A percentile compares a stretch with the other conserved stretches of the same genome.
These are phyloP conservation scores for Monochamus saltuarius DNA, from an alignment of 1,140 invertebrate genomes.

Conservation along the genomic window DNA sequence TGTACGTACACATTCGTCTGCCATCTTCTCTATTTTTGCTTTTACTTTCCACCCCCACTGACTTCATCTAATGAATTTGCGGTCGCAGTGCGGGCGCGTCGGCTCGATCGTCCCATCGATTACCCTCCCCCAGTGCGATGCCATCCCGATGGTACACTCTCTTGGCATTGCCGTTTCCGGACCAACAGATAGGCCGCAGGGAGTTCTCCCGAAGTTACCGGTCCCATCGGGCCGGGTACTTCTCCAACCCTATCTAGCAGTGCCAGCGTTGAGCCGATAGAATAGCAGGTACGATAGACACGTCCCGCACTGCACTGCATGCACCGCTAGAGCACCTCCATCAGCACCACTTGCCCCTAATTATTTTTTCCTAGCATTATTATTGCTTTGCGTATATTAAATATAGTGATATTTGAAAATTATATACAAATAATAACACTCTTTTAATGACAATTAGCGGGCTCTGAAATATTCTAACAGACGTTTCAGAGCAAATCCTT, in stretches of 20 bases:
- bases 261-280: not conserved
- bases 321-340: not conserved
- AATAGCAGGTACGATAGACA: constrained; percentile 17
- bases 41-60: no score
- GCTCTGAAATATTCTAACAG: no score
- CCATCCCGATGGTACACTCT: constrained; percentile 85
- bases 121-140: constrained; percentile 57
- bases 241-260: constrained; percentile 65
- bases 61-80: constrained; percentile 25
- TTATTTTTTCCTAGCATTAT: not conserved
- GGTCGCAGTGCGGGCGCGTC: constrained; percentile 52
- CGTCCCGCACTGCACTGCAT: constrained; percentile 41
- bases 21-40: no score
- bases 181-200: constrained; percentile 82
- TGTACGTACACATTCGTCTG: no score
- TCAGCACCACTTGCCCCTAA: not conserved
- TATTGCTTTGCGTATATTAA: no score
- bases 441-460: no score
- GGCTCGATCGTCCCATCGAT: constrained; percentile 54
- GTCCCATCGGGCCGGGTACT: constrained; percentile 77
- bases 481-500: no score
- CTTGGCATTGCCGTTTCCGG: constrained; percentile 85
- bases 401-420: no score
- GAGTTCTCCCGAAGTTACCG: constrained; percentile 76
- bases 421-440: no score